Evolutionary conservation across 2,888 invertebrate species (phyloP).

Genomic region (Epirrita christyi): DNA sequence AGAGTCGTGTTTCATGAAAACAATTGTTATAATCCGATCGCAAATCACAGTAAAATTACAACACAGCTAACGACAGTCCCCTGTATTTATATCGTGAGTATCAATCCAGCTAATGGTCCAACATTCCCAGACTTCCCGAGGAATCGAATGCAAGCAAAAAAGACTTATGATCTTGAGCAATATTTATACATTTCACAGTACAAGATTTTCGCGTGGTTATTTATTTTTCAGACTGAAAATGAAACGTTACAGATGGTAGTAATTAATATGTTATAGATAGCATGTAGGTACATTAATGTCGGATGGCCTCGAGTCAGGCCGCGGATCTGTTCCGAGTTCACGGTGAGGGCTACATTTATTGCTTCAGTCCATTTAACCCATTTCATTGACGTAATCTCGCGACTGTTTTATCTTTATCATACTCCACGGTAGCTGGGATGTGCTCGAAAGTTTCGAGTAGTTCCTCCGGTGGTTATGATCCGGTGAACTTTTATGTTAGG

Average conservation of each 20-base stretch:
- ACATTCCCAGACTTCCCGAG: constrained; percentile 37
- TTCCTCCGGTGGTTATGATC: too few species aligned
- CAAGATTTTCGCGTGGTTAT: constrained; percentile 31
- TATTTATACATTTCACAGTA: constrained; percentile 33
- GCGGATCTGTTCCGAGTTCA: constrained; percentile 65
- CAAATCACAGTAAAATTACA: constrained; percentile 19
- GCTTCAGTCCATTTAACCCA: constrained; percentile 73
- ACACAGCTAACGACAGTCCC: constrained; percentile 8
- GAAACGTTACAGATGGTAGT: constrained; percentile 44
- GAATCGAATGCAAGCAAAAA: constrained; percentile 31
- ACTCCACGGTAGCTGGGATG: constrained; percentile 8
- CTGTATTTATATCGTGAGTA: constrained; percentile 36
- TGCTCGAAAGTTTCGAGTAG: constrained; percentile 16
- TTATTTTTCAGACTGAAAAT: constrained; percentile 42
- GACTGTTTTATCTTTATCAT: constrained; percentile 55
- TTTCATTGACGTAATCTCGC: constrained; percentile 74
- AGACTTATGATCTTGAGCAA: constrained; percentile 29
- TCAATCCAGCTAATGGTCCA: constrained; percentile 36
- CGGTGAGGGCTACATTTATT: constrained; percentile 77
- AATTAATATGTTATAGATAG: constrained; percentile 47
- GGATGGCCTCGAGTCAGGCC: constrained; percentile 61
- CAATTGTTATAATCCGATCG: constrained; percentile 4
- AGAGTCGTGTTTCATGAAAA: not conserved
- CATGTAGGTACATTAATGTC: constrained; percentile 27
- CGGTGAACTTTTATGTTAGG: too few species aligned